These are phyloP conservation scores for Ibycter americanus DNA, from an alignment of 2,797 vertebrate species.

Conservation along the genomic window DNA sequence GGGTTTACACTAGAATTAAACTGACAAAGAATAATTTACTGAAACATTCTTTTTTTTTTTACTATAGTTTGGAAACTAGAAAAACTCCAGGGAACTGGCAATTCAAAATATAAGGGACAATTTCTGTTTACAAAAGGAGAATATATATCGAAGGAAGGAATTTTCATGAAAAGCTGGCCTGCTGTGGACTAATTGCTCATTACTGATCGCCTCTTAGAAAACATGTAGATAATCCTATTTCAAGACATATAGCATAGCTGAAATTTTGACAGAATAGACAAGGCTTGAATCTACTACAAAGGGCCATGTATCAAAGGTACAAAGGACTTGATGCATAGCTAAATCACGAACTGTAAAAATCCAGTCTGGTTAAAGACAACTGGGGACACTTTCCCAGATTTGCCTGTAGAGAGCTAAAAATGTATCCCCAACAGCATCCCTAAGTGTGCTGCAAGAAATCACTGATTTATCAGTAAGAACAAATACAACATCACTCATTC, in stretches of 20 bases:
- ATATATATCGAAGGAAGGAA: background rate
- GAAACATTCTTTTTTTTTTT: background rate
- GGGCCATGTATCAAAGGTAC: background rate
- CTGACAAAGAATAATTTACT: background rate
- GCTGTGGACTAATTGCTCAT: constrained; percentile 7
- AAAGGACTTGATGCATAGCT: background rate
- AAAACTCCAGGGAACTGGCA: background rate
- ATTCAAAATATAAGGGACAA: constrained; percentile 30
- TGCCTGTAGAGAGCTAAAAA: background rate
- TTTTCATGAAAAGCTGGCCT: background rate
- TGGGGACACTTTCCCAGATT: background rate
- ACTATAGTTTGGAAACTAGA: background rate
- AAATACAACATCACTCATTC: background rate
- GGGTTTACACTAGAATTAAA: background rate
- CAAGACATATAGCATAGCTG: background rate
- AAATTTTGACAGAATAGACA: background rate
- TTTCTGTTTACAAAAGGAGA: background rate
- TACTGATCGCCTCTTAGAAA: constrained; percentile 19
- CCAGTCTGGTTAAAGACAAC: background rate
- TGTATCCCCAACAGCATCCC: background rate
- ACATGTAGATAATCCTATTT: constrained; percentile 1
- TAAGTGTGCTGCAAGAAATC: background rate
- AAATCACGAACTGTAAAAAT: background rate
- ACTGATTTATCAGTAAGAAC: background rate
- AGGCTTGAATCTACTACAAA: background rate